phyloP scores from a whole-genome alignment of 2,888 invertebrate species.

The Meliscaeva auricollis region DNA sequence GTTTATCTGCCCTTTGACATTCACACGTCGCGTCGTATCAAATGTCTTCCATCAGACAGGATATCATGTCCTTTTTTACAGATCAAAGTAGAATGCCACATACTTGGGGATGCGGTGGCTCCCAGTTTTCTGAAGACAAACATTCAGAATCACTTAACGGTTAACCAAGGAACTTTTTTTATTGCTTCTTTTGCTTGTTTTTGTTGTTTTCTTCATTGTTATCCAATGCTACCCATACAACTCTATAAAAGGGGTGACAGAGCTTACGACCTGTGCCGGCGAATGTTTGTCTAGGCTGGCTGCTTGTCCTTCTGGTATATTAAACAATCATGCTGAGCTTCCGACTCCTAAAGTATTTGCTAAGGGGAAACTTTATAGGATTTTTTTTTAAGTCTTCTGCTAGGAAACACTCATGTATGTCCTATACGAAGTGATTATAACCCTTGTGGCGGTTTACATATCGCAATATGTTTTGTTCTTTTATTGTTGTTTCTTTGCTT shows the following conservation, averaged over 20 bases:
- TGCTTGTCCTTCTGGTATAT: conserved; percentile 73
- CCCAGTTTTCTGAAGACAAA: conserved; percentile 32
- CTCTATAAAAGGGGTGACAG: conserved; percentile 51
- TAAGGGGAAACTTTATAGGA: conserved; percentile 13
- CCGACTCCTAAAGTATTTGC: conserved; percentile 46
- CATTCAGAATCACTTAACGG: conserved; percentile 74
- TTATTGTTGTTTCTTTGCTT: conserved; percentile 21
- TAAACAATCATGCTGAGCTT: conserved; percentile 69
- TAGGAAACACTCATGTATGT: not conserved
- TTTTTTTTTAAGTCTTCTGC: conserved; percentile 28
- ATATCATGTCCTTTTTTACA: conserved; percentile 69
- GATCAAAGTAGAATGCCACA: conserved; percentile 49
- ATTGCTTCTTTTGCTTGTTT: conserved; percentile 54
- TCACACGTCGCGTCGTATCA: conserved; percentile 67
- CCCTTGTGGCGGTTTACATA: conserved; percentile 57
- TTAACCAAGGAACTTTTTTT: conserved; percentile 67
- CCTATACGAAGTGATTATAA: conserved; percentile 17
- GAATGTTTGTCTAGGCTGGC: conserved; percentile 73
- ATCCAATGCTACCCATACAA: conserved; percentile 33
- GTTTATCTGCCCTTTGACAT: conserved; percentile 59
- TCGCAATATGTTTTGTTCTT: conserved; percentile 57
- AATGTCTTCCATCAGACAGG: conserved; percentile 56
- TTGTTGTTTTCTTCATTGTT: conserved; percentile 60
- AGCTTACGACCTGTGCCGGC: not conserved
- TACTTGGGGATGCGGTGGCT: conserved; percentile 3